Base-by-base conservation (phyloP, 2,797 vertebrate species). In the Chromobotia macracanthus region DNA sequence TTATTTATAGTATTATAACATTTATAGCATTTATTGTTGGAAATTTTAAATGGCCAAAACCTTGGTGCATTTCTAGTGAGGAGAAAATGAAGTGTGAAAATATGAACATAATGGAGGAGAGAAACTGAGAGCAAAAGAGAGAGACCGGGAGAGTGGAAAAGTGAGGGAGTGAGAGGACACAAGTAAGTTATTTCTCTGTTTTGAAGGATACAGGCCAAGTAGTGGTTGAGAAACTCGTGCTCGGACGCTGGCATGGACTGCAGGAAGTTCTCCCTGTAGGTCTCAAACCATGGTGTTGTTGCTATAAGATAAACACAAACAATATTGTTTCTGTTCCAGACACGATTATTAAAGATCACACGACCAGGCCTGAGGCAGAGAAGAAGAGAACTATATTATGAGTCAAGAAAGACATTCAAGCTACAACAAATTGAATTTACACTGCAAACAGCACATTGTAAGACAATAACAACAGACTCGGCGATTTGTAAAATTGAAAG, bases 121-220 rank as follows among this genome's bases (percentile, higher is more conserved):
- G n/a, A n/a, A n/a, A n/a, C n/a, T n/a, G n/a, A n/a, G n/a, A n/a
- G n/a, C n/a, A n/a, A n/a, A n/a, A n/a, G n/a, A n/a, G n/a, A n/a
- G n/a, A n/a, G n/a, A n/a, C n/a, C n/a, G n/a, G n/a, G n/a, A n/a
- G n/a, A n/a, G n/a, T n/a, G n/a, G n/a, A n/a, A n/a, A n/a, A n/a
- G n/a, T n/a, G n/a, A n/a, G n/a, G n/a, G n/a, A n/a, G n/a, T n/a
- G n/a, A n/a, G n/a, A n/a, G n/a, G n/a, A n/a, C n/a, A n/a, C n/a
- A n/a, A n/a, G n/a, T n/a, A n/a, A n/a, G n/a, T n/a, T n/a, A n/a
- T n/a, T n/a, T n/a, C n/a, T n/a, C n/a, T 64, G 72, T 48, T 46
- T 56, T 55, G 48, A 96, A 99, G 96, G 97, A 99, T 99, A 99
- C 97, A 99, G 2, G 97, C 97, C 85, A 99, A 92, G 90, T 98